Percentiles rank a stretch among this genome's conserved stretches.
phyloP scores from a whole-genome alignment of 2,797 vertebrate species.

The Spinus pinus region DNA sequence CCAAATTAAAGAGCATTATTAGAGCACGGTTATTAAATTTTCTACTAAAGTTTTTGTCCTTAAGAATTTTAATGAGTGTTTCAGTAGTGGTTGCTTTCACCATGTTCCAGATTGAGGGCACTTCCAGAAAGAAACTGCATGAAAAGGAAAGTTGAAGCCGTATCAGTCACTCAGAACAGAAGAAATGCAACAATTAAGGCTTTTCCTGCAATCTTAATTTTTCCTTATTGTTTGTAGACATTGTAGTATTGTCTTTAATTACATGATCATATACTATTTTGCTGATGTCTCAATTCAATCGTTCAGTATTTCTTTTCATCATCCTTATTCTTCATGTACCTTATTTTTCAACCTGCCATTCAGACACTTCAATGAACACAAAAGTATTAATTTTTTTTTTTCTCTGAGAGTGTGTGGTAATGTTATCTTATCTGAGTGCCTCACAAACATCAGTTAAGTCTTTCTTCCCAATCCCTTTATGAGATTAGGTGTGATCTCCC shows the following conservation, averaged over 20 bases:
- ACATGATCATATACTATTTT: conserved; percentile 59
- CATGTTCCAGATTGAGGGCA: not conserved
- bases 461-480: conserved; percentile 26
- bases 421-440: conserved; percentile 25
- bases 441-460: conserved; percentile 52
- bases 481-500: conserved; percentile 27
- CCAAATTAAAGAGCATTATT: not conserved
- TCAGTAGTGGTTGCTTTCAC: not conserved
- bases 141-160: not conserved
- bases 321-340: conserved; percentile 55
- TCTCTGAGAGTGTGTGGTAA: not conserved
- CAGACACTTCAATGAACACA: conserved; percentile 60
- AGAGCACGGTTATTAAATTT: not conserved
- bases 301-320: conserved; percentile 60
- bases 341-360: conserved; percentile 63
- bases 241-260: conserved; percentile 55
- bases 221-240: conserved; percentile 47
- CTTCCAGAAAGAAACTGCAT: not conserved
- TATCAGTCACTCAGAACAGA: not conserved
- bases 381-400: conserved; percentile 55
- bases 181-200: conserved; percentile 34
- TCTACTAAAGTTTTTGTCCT: not conserved
- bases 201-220: conserved; percentile 37
- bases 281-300: conserved; percentile 48
- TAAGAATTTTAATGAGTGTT: not conserved